A percentile compares a stretch with the other conserved stretches of the same genome.
Evolutionary conservation across 2,113 vertebrate genomes (phyloP).

Genomic region (Hemicordylus capensis): DNA sequence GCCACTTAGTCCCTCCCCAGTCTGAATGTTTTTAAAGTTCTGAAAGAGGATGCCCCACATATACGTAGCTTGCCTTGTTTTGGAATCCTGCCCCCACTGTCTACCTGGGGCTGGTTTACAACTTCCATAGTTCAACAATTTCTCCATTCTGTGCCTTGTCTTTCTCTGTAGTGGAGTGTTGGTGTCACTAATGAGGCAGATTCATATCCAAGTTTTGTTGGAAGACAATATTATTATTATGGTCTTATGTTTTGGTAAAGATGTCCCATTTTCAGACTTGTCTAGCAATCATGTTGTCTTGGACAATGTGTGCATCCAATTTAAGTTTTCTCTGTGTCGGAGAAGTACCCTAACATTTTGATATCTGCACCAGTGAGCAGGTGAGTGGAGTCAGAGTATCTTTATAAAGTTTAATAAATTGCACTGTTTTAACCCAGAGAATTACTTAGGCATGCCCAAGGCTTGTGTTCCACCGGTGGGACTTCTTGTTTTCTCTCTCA

Average conservation of each 20-base stretch:
- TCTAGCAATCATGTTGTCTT: not conserved
- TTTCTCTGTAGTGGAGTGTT: not conserved
- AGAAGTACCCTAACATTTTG: not conserved
- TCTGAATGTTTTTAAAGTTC: not conserved
- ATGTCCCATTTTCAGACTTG: not conserved
- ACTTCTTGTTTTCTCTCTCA: not conserved
- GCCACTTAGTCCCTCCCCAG: no score
- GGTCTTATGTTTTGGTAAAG: not conserved
- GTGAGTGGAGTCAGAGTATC: not conserved
- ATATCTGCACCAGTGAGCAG: not conserved
- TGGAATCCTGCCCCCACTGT: no score
- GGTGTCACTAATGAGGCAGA: not conserved
- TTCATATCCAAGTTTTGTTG: no score
- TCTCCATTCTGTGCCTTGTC: not conserved
- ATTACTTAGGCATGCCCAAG: not conserved
- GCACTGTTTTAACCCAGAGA: not conserved
- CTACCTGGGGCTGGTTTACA: not conserved
- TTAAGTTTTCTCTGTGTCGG: not conserved
- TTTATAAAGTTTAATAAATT: not conserved
- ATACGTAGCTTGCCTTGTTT: not conserved
- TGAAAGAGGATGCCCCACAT: not conserved
- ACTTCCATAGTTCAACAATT: not conserved
- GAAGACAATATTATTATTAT: no score
- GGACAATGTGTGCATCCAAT: not conserved
- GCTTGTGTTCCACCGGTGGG: not conserved